Percentiles rank a stretch among this genome's conserved stretches.
Evolutionary conservation across 2,113 vertebrate species (phyloP).

Genomic region (Coreoperca whiteheadi): DNA sequence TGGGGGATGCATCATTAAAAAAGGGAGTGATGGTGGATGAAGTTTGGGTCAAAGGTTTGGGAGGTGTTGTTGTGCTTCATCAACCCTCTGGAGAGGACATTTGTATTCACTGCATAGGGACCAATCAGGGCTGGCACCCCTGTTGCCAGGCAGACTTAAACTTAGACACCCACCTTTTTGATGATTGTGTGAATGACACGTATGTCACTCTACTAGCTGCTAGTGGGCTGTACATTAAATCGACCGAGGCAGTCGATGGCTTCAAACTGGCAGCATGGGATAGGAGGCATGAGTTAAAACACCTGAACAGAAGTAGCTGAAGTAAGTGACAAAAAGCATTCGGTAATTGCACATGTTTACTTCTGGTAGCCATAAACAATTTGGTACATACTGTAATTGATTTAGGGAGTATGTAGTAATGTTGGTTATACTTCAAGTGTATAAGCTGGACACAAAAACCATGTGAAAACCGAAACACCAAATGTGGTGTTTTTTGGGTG

Average conservation of each 20-base stretch:
- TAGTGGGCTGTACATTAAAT: conserved; percentile 62
- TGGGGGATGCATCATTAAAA: conserved; percentile 48
- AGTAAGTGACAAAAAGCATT: conserved; percentile 42
- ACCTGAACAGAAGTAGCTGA: neutral
- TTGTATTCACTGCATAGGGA: conserved; percentile 61
- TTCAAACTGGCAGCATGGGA: conserved; percentile 34
- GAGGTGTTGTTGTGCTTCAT: conserved; percentile 49
- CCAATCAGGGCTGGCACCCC: conserved; percentile 47
- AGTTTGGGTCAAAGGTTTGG: conserved; percentile 58
- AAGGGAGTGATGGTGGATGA: conserved; percentile 6
- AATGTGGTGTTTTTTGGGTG: neutral
- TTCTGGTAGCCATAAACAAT: conserved; percentile 20
- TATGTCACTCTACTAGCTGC: conserved; percentile 48
- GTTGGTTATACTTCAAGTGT: conserved; percentile 20
- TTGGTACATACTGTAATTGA: neutral
- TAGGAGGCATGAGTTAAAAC: neutral
- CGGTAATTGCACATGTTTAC: conserved; percentile 62
- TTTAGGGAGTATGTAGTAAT: conserved; percentile 1
- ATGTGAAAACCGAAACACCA: neutral
- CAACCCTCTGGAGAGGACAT: conserved; percentile 37
- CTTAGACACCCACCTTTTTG: conserved; percentile 53
- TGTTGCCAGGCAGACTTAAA: conserved; percentile 72
- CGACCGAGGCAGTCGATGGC: conserved; percentile 34
- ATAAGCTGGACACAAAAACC: conserved; percentile 1
- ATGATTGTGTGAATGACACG: conserved; percentile 46